Base-by-base conservation (phyloP, 2,113 vertebrate species). In the Stictonetta naevosa region DNA sequence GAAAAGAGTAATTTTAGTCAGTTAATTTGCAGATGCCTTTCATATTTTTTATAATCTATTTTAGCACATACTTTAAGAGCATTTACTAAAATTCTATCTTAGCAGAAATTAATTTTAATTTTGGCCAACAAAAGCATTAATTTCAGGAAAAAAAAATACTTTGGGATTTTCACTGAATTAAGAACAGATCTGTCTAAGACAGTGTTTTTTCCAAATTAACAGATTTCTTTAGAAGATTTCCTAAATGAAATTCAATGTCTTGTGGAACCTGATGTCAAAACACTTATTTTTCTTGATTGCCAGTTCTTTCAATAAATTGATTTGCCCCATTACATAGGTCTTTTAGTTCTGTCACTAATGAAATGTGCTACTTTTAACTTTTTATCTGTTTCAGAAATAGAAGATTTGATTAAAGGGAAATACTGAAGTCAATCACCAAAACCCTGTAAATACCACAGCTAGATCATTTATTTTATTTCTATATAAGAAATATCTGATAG, bases 221-320 rank as follows among this genome's bases (percentile, higher is more conserved):
- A 86, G 31, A 88, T 84, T 81, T 93, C 34, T 94, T 83, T 36
- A 73, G 52, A 75, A 81, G 60, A 90, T 74, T 60, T 25, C 26
- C 73, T 88, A 46, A 81, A 88, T 79, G 11, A 94, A 93, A 95
- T 93, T 69, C 83, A 95, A 66, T 93, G 13, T 33, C 23, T 86
- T 79, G 64, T 71, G 63, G 73, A 92, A 77, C 36, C 76, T 58
- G 34, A n/a, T 79, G 73, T 83, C 48, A 82, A 96, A 97, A 86
- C 50, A 79, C 80, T 96, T 95, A 42, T 90, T 96, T 96, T 95
- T 93, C 86, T 95, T 93, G 80, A 92, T 95, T 96, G 92, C 17
- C 55, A 62, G 40, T 85, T 94, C 83, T 40, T 88, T 95, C 91
- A 79, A 85, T 96, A 91, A 67, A 94, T 88, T 89, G 83, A 90